phyloP scores from a whole-genome alignment of 2,797 vertebrate species.

The Phalloptychus januarius region DNA sequence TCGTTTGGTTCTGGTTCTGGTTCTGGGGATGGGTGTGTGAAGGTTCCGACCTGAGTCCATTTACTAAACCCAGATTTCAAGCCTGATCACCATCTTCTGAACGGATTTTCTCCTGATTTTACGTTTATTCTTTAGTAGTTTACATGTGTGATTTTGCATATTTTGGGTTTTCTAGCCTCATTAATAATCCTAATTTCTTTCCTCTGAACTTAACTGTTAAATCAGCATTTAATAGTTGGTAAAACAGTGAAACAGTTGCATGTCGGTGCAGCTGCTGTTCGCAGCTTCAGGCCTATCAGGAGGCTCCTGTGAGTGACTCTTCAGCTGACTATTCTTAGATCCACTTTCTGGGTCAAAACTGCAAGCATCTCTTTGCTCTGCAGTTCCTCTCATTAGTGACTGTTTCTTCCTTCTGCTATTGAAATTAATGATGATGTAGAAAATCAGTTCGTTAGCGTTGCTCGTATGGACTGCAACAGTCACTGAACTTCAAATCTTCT shows the following conservation, averaged over 20 bases:
- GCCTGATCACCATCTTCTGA: too few species aligned
- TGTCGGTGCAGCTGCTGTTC: constrained; percentile 14
- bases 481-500: not conserved
- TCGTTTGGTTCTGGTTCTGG: too few species aligned
- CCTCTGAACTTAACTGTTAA: not conserved
- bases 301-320: constrained; percentile 29
- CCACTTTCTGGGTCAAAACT: constrained; percentile 68
- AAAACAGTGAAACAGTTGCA: constrained; percentile 21
- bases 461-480: not conserved
- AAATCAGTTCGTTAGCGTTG: not conserved
- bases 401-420: not conserved
- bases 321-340: constrained; percentile 69
- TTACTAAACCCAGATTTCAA: too few species aligned
- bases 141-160: not conserved
- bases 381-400: constrained; percentile 7
- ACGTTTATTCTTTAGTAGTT: not conserved
- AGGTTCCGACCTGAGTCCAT: too few species aligned
- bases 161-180: not conserved
- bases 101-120: not conserved
- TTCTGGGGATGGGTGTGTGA: too few species aligned
- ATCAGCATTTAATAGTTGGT: not conserved
- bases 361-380: constrained; percentile 17
- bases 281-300: constrained; percentile 19
- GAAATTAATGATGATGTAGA: not conserved
- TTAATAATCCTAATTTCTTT: not conserved